Evolutionary conservation across 2,797 vertebrate species (phyloP).

Genomic region (Urophycis tenuis): DNA sequence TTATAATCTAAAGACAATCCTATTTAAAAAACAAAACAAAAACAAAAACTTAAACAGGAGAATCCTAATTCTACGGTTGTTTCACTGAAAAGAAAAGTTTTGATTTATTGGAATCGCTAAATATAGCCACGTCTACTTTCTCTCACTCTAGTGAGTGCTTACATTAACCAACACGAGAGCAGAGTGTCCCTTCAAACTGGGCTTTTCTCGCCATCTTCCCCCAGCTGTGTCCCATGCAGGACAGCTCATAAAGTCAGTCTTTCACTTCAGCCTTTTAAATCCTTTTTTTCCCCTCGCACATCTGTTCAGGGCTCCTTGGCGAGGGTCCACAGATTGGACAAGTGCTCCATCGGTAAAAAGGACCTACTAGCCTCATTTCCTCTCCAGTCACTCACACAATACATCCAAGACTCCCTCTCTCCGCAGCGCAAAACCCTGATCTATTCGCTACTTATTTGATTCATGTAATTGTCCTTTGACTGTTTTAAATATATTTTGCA

Average conservation of each 20-base stretch:
- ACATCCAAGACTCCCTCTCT: neutral
- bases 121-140: neutral
- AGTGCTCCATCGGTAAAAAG: slow-evolving; percentile 55
- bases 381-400: slow-evolving; percentile 41
- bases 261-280: slow-evolving; percentile 4
- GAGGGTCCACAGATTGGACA: slow-evolving; percentile 61
- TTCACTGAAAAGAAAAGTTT: neutral
- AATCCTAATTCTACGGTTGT: neutral
- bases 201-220: slow-evolving; percentile 25
- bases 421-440: neutral
- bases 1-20: neutral
- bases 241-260: slow-evolving; percentile 13
- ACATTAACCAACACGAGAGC: neutral
- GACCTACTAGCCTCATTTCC: slow-evolving; percentile 49
- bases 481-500: no score
- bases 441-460: neutral
- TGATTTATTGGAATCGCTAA: neutral
- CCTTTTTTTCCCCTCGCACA: neutral
- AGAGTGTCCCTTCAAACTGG: slow-evolving; percentile 11
- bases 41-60: neutral
- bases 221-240: slow-evolving; percentile 23
- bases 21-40: no score
- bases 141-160: neutral
- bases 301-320: slow-evolving; percentile 39
- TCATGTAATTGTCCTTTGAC: no score